Percentiles rank a stretch among this genome's conserved stretches.
Conservation (phyloP, 2,888 invertebrate species). For the Lithophane semibrunnea region DNA sequence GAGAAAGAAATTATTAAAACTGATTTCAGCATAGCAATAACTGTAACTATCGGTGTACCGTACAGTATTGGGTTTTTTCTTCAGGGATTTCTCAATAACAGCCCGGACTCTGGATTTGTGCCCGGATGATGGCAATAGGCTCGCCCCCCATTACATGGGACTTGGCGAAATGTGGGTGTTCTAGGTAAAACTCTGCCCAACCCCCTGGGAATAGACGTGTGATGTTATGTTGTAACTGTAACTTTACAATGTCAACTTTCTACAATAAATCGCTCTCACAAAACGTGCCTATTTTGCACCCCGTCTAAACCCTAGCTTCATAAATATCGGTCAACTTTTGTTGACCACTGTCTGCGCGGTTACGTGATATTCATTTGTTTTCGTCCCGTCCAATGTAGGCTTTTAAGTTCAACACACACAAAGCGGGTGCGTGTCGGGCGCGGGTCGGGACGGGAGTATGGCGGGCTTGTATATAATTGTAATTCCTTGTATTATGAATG, state of each 20-base stretch:
- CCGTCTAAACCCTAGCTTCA: background rate
- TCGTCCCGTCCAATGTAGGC: slow-evolving; percentile 17
- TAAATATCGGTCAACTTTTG: slow-evolving; percentile 20
- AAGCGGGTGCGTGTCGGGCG: too few species aligned
- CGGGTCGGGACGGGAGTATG: too few species aligned
- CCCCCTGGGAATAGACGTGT: too few species aligned
- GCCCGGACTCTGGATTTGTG: background rate
- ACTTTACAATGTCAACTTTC: too few species aligned
- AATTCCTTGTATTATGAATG: too few species aligned
- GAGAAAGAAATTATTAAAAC: too few species aligned
- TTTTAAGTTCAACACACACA: slow-evolving; percentile 1
- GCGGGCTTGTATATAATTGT: too few species aligned
- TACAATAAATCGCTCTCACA: background rate
- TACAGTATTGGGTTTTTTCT: too few species aligned
- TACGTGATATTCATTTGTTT: slow-evolving; percentile 45
- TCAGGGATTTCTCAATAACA: too few species aligned
- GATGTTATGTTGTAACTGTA: background rate
- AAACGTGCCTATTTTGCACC: background rate
- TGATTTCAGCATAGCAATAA: too few species aligned
- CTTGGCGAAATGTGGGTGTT: background rate
- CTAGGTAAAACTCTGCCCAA: background rate
- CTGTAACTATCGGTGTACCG: too few species aligned
- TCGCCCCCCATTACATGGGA: too few species aligned
- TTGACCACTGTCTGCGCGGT: slow-evolving; percentile 6
- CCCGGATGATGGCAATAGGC: background rate